Conservation (phyloP, 2,797 vertebrate species). For the Pogonophryne albipinna region DNA sequence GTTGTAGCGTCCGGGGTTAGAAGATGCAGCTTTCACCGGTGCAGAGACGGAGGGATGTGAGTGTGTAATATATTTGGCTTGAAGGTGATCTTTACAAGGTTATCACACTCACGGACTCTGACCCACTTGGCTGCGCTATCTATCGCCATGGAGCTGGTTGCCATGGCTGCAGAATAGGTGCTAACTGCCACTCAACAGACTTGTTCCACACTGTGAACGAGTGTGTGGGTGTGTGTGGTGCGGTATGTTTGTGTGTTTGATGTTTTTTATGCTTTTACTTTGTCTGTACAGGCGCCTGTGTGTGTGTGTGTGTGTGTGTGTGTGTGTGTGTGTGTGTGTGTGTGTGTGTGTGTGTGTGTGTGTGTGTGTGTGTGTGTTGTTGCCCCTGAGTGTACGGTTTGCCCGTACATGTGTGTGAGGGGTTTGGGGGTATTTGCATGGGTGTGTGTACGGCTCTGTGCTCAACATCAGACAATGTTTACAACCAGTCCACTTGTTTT, state of each 20-base stretch:
- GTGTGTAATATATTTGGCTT: conserved; percentile 72
- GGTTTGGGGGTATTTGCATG: conserved; percentile 14
- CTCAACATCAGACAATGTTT: conserved; percentile 71
- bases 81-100: conserved; percentile 82
- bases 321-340: conserved; percentile 1
- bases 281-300: conserved; percentile 34
- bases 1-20: conserved; percentile 2
- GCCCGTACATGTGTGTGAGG: conserved; percentile 7
- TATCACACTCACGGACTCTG: conserved; percentile 81
- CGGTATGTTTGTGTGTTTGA: conserved; percentile 41
- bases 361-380: conserved; percentile 31
- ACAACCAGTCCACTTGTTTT: conserved; percentile 64
- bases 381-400: conserved; percentile 1
- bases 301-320: conserved; percentile 11
- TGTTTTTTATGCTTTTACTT: conserved; percentile 38
- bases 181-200: conserved; percentile 87
- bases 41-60: conserved; percentile 34
- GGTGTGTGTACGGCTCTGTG: conserved; percentile 26
- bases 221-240: conserved; percentile 61
- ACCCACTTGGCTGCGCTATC: conserved; percentile 86
- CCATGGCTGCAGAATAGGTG: conserved; percentile 88
- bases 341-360: conserved; percentile 26
- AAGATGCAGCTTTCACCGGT: conserved; percentile 41
- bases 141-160: conserved; percentile 84
- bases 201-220: conserved; percentile 73